These are phyloP conservation scores for Sebastes reedi DNA, from an alignment of 2,797 vertebrate genomes.

Conservation along the genomic window DNA sequence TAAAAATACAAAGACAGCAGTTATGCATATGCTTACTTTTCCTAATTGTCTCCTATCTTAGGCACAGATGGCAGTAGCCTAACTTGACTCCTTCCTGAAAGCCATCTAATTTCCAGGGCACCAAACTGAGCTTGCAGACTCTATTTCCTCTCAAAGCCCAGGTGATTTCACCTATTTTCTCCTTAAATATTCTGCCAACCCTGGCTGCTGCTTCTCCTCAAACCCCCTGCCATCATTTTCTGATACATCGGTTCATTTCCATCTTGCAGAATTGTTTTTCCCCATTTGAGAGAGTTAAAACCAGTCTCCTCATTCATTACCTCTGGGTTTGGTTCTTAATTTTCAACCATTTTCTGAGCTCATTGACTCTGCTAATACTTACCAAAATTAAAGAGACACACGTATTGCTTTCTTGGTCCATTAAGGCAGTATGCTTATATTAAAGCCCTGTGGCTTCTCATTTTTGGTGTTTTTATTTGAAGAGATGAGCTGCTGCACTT, in stretches of 20 bases:
- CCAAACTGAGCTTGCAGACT: constrained; percentile 34
- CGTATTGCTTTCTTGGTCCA: constrained; percentile 1
- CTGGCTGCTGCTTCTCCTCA: constrained; percentile 30
- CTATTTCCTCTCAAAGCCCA: constrained; percentile 50
- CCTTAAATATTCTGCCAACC: constrained; percentile 36
- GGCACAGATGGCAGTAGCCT: constrained; percentile 7
- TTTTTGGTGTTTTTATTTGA: constrained; percentile 37
- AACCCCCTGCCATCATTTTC: constrained; percentile 8
- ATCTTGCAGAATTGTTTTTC: constrained; percentile 28
- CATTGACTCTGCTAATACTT: constrained; percentile 39
- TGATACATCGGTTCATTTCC: constrained; percentile 29
- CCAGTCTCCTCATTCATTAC: neutral
- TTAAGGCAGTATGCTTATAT: neutral
- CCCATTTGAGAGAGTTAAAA: constrained; percentile 26
- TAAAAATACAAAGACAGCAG: neutral
- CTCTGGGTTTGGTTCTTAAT: constrained; percentile 17
- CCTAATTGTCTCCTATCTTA: neutral
- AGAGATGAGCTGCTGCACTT: constrained; percentile 20
- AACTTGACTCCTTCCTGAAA: constrained; percentile 25
- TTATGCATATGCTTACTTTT: neutral
- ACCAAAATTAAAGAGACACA: constrained; percentile 22
- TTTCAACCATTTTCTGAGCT: constrained; percentile 25
- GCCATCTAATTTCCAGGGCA: neutral
- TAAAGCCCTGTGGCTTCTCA: constrained; percentile 19
- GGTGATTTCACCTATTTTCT: constrained; percentile 44